Conservation (phyloP, 2,113 vertebrate species). For the Toxostoma redivivum region DNA sequence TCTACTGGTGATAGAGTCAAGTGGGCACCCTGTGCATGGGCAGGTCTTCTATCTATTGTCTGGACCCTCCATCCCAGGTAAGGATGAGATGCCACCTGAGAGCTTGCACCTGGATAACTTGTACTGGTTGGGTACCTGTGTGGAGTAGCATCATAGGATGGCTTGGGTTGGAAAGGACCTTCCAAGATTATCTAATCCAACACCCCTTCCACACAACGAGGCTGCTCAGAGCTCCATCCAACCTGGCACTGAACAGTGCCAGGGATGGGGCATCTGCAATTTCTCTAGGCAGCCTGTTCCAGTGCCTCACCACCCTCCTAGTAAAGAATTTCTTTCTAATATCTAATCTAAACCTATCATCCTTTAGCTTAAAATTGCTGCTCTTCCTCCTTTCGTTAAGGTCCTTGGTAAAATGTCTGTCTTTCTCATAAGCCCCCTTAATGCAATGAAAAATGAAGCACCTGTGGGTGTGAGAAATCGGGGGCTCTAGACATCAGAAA, state of each 20-base stretch:
- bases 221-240: background rate
- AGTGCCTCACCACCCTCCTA: background rate
- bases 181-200: background rate
- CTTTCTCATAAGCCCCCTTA: background rate
- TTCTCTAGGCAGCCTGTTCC: background rate
- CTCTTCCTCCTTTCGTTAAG: background rate
- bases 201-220: fast-evolving
- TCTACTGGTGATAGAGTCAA: background rate
- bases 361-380: background rate
- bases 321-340: background rate
- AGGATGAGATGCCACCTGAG: background rate
- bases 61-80: background rate
- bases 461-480: background rate
- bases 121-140: fast-evolving
- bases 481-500: background rate
- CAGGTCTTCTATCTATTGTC: background rate
- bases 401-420: background rate
- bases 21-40: background rate
- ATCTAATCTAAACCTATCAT: fast-evolving
- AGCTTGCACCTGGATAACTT: background rate
- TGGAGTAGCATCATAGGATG: background rate
- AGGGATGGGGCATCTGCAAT: background rate
- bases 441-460: background rate
- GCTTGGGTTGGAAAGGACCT: background rate
- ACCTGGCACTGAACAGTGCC: background rate